These are phyloP conservation scores for Hemibagrus wyckioides DNA, from an alignment of 2,113 vertebrate genomes.

Conservation along the genomic window DNA sequence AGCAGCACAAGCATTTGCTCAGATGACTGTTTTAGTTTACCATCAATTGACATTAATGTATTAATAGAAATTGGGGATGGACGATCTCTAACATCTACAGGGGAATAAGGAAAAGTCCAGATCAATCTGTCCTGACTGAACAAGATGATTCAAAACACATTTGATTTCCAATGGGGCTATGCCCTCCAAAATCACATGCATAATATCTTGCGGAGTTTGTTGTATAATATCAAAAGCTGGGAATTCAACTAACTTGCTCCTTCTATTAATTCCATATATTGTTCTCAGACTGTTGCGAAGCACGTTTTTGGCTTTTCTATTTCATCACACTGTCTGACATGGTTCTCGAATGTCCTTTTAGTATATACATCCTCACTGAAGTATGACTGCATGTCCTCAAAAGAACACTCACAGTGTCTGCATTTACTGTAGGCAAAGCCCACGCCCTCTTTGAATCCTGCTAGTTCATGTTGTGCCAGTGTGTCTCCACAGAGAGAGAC, in stretches of 20 bases:
- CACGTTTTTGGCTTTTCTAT: no score
- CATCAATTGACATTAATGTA: constrained; percentile 25
- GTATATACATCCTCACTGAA: no score
- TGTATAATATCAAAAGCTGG: constrained; percentile 50
- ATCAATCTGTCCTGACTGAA: constrained; percentile 35
- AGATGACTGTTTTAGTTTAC: constrained; percentile 43
- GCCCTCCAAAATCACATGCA: constrained; percentile 38
- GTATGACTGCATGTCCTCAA: no score
- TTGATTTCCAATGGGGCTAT: constrained; percentile 34
- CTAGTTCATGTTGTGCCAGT: constrained; percentile 42
- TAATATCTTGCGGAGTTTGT: constrained; percentile 37
- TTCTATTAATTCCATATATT: constrained; percentile 53
- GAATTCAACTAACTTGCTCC: constrained; percentile 49
- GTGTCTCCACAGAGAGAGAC: constrained; percentile 44
- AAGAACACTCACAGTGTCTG: no score
- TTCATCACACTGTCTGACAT: constrained; percentile 35
- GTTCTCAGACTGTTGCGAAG: constrained; percentile 40
- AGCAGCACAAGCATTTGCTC: constrained; percentile 29
- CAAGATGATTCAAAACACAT: constrained; percentile 26
- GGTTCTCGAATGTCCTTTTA: no score
- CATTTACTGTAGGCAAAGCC: no score
- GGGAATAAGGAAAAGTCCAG: constrained; percentile 8
- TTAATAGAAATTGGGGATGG: constrained; percentile 3
- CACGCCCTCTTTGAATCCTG: no score
- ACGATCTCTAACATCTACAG: background rate